These are phyloP conservation scores for Dorcus hopei DNA, from an alignment of 2,888 invertebrate genomes.

Conservation along the genomic window DNA sequence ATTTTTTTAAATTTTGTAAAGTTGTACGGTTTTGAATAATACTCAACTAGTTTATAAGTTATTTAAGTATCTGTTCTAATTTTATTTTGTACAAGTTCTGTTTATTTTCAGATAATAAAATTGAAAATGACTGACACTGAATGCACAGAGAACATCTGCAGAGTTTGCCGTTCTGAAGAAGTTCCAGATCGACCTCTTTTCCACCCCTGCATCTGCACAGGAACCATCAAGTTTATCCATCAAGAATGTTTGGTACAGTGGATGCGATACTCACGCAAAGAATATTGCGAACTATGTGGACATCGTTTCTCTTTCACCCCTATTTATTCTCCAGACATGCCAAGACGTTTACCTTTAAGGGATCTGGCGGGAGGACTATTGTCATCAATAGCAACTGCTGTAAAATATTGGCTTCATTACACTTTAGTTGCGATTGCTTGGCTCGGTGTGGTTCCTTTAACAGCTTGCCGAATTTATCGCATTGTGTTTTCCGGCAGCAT, in stretches of 20 bases:
- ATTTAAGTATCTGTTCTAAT: too few species aligned
- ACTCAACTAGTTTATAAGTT: too few species aligned
- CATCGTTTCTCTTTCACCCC: conserved; percentile 98
- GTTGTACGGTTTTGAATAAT: too few species aligned
- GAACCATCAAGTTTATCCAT: conserved; percentile 98
- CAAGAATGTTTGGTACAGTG: conserved; percentile 98
- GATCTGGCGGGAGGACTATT: conserved; percentile 90
- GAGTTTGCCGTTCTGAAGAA: conserved; percentile 96
- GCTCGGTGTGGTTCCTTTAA: conserved; percentile 94
- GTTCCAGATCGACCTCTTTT: conserved; percentile 88
- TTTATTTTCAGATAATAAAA: not conserved
- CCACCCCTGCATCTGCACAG: conserved; percentile 98
- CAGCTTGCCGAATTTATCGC: conserved; percentile 93
- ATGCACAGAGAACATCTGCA: conserved; percentile 81
- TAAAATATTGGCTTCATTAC: conserved; percentile 96
- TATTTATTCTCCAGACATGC: conserved; percentile 99
- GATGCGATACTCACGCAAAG: conserved; percentile 98
- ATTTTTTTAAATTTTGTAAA: too few species aligned
- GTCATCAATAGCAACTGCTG: conserved; percentile 85
- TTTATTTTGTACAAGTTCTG: too few species aligned
- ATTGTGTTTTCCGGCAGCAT: conserved; percentile 89
- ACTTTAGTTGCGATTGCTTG: conserved; percentile 95
- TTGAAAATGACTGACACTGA: conserved; percentile 12
- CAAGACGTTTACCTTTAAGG: conserved; percentile 87
- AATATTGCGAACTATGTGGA: conserved; percentile 97